Evolutionary conservation across 2,888 invertebrate genomes (phyloP), one percentile per base, ranked within the genome.

Genomic region (Cheilosia impressa): DNA sequence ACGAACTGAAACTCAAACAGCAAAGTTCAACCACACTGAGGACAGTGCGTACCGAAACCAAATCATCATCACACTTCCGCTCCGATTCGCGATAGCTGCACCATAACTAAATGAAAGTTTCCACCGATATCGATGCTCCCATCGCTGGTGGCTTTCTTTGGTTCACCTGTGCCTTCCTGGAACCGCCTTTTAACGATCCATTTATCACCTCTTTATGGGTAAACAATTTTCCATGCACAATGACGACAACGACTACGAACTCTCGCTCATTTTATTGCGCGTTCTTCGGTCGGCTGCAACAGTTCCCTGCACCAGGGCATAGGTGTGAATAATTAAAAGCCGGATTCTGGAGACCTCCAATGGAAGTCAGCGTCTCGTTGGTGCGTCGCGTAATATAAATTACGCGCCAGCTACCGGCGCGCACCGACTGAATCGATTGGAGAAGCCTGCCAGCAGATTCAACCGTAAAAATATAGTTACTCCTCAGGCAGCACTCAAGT

Each of bases 181-280:
- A 71, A 71, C 50, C 50, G 34, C 55, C 45, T 50, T 69, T 78
- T 78, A 78, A 78, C 78, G 78, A 78, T 63, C n/a, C 78, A 63
- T 78, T 78, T 69, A 77, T 77, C 68, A 77, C 77, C 55, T 27
- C 60, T 77, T 77, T 78, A 78, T 78, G 69, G 55, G 63, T 41
- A 71, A 78, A 57, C 62, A 71, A 78, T 78, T 71, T 78, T 47
- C 63, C 55, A 15, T 53, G 53, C 38, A 69, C 60, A 60, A 62
- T 15, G 22, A 9, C 31, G 5, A 15, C 53, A 38, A 22, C 34
- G 34, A 34, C 52, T 41, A 19, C 41, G 71, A 50, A 27, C 50
- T 68, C 60, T 53, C 34, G 50, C 22, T 22, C 47, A 38, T 63
- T 69, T 69, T 69, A 63, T 63, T 71, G 24, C 69, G 27, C 41